A percentile compares a stretch with the other conserved stretches of the same genome.
Evolutionary conservation across 2,888 invertebrate genomes (phyloP).

Genomic region (Dolichopus griseipennis): DNA sequence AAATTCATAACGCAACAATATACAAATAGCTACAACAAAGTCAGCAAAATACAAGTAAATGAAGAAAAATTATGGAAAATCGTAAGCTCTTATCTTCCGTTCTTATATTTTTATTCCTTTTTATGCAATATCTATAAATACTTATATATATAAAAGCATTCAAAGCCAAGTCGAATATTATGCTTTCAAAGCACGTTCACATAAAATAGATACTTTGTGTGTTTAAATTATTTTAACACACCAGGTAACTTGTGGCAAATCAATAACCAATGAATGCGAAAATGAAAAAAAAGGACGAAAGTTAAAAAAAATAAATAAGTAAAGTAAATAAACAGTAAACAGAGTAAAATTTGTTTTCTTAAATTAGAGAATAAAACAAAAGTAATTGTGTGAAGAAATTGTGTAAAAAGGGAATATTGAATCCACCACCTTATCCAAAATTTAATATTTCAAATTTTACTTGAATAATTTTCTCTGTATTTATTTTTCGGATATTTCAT

Average conservation of each 20-base stretch:
- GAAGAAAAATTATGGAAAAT: too few relatives aligned
- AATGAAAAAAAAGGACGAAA: background rate
- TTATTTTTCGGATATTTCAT: too few relatives aligned
- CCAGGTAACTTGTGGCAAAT: conserved; percentile 2
- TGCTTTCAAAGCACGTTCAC: background rate
- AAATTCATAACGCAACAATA: too few relatives aligned
- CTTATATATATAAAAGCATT: too few relatives aligned
- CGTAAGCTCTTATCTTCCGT: too few relatives aligned
- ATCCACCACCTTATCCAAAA: too few relatives aligned
- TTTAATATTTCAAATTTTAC: too few relatives aligned
- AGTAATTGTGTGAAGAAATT: background rate
- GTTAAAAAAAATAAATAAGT: background rate
- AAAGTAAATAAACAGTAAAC: background rate
- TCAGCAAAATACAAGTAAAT: too few relatives aligned
- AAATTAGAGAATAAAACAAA: background rate
- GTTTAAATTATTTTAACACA: background rate
- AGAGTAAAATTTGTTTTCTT: background rate
- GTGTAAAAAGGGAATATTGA: background rate
- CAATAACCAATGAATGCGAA: background rate
- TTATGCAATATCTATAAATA: too few relatives aligned
- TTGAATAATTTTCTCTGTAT: too few relatives aligned
- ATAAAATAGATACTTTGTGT: background rate
- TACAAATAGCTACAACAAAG: too few relatives aligned
- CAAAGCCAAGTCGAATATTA: background rate
- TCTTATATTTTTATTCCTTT: too few relatives aligned